These are phyloP conservation scores for Epicauta chinensis DNA, from an alignment of 1,140 invertebrate genomes.

Conservation along the genomic window DNA sequence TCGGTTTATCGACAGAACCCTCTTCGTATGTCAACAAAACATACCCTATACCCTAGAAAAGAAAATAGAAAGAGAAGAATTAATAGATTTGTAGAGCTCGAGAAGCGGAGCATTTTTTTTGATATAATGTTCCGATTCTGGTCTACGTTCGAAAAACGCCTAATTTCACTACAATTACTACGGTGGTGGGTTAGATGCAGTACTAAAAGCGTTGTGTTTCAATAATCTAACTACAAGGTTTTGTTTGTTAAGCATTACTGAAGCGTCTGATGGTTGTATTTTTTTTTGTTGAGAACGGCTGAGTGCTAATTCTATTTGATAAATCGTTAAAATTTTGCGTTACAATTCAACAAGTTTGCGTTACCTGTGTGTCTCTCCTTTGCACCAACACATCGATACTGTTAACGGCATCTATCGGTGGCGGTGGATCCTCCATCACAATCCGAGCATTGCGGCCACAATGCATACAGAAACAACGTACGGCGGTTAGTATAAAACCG, in stretches of 20 bases:
- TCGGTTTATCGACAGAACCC: constrained; percentile 33
- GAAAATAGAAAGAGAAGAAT: constrained; percentile 17
- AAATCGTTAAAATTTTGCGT: too few relatives aligned
- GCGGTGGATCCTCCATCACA: constrained; percentile 32
- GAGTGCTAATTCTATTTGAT: too few relatives aligned
- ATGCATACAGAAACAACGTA: constrained; percentile 41
- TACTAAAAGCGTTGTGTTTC: background rate
- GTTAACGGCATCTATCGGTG: constrained; percentile 36
- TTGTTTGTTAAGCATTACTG: background rate
- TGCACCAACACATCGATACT: constrained; percentile 42
- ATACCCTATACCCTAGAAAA: constrained; percentile 36
- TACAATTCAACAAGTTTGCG: too few relatives aligned
- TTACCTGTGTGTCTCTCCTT: constrained; percentile 39
- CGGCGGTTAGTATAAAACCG: constrained; percentile 48
- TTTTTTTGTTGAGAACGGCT: too few relatives aligned
- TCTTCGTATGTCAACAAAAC: constrained; percentile 35
- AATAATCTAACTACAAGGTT: background rate
- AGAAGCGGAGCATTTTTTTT: too few relatives aligned
- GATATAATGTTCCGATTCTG: background rate
- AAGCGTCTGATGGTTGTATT: background rate
- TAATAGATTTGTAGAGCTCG: background rate
- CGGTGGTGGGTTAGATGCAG: background rate
- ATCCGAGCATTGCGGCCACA: constrained; percentile 30
- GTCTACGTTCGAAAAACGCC: background rate
- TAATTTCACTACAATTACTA: too few relatives aligned